Base-by-base conservation (phyloP, 2,888 invertebrate genomes). In the Dilophus febrilis region DNA sequence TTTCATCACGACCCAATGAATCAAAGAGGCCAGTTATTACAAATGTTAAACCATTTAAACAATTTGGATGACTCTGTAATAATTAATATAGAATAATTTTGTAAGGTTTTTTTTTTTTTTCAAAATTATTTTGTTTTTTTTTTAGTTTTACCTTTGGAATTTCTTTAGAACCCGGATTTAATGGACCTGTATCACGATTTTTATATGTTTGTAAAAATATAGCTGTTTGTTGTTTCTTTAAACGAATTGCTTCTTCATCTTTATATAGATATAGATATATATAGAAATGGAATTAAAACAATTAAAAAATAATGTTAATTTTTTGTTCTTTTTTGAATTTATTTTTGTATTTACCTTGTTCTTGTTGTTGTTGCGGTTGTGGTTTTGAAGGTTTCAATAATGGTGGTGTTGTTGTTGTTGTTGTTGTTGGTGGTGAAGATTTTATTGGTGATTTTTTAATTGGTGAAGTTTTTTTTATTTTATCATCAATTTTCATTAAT, bases 21-120 rank as follows among this genome's bases (percentile, higher is more conserved):
- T 92, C 90, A 35, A 90, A 63, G 2, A 91, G 80, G 27, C 91
- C 94, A 30, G 90, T 91, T 38, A 88, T 61, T 5, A 86, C 56
- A 52, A 87, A 85, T 4, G 72, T 74, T 40, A 74, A 62, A 39
- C 79, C 74, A 38, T 70, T 70, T 3, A 87, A 61, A 53, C 86
- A 86, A 53, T 76, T 66, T 13, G 75, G 71, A 38, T 72, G 67
- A 26, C 85, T 85, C 77, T 80, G 47, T 22, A 42, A 40, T 13
- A 13, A n/a, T n/a, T n/a, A n/a, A n/a, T n/a, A n/a, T n/a, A n/a
- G n/a, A n/a, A n/a, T n/a, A n/a, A n/a, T n/a, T n/a, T n/a, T n/a
- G n/a, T n/a, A n/a, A n/a, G n/a, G n/a, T n/a, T n/a, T n/a, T n/a
- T n/a, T n/a, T n/a, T n/a, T n/a, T n/a, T n/a, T n/a, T n/a, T n/a